Percentiles rank a stretch among this genome's conserved stretches.
Conservation (phyloP, 1,140 invertebrate genomes). For the Temnothorax longispinosus region DNA sequence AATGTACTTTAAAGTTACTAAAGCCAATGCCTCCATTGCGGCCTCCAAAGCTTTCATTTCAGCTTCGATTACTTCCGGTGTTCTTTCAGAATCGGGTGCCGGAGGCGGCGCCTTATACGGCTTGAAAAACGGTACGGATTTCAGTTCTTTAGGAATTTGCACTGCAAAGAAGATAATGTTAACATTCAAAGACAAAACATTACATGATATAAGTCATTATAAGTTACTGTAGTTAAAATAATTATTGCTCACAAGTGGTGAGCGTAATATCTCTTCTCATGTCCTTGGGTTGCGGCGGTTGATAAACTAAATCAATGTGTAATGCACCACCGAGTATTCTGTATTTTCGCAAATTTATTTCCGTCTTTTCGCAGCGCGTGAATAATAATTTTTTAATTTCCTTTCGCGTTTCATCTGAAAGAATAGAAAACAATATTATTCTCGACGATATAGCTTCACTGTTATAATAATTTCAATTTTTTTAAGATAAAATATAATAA, state of each 20-base stretch:
- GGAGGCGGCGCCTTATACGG: conserved; percentile 90
- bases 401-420: conserved; percentile 77
- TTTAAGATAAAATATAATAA: not conserved
- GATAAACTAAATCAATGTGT: conserved; percentile 88
- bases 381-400: conserved; percentile 79
- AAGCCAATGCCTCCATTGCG: conserved; percentile 90
- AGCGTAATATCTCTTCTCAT: conserved; percentile 82
- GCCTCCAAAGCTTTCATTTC: conserved; percentile 91
- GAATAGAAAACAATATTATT: conserved; percentile 13
- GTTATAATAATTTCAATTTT: not conserved
- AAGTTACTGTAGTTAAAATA: not conserved
- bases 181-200: not conserved
- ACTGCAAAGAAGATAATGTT: conserved; percentile 85
- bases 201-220: too few species aligned
- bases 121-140: conserved; percentile 89
- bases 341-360: conserved; percentile 90
- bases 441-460: not conserved
- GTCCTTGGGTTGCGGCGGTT: conserved; percentile 88
- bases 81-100: conserved; percentile 88
- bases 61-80: conserved; percentile 93
- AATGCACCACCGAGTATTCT: conserved; percentile 89
- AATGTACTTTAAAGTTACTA: conserved; percentile 89
- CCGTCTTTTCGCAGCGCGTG: conserved; percentile 82
- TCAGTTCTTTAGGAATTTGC: conserved; percentile 88
- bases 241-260: conserved; percentile 82